A percentile compares a stretch with the other conserved stretches of the same genome.
These are phyloP conservation scores for Trisateles emortualis DNA, from an alignment of 2,888 invertebrate species.

Conservation along the genomic window DNA sequence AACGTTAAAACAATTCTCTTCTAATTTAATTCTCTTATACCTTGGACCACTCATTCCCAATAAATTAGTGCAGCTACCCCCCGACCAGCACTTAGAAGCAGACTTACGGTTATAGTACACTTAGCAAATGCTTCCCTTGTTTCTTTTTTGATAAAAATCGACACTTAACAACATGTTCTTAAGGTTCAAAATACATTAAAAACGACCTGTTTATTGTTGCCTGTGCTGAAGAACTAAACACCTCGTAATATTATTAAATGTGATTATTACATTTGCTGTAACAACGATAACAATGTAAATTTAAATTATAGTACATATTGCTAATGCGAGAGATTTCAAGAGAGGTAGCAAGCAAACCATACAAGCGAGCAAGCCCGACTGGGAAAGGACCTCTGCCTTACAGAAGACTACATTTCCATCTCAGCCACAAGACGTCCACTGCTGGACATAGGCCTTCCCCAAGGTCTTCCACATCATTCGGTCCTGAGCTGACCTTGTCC, in stretches of 20 bases:
- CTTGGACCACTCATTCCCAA: slow-evolving; percentile 41
- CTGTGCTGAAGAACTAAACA: not conserved
- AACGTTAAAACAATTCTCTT: too few species aligned
- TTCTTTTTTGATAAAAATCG: slow-evolving; percentile 12
- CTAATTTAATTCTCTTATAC: slow-evolving; percentile 10
- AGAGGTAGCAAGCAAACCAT: too few species aligned
- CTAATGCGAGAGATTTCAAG: too few species aligned
- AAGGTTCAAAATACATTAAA: not conserved
- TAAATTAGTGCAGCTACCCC: slow-evolving; percentile 65
- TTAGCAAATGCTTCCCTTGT: slow-evolving; percentile 32
- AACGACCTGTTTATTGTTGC: not conserved
- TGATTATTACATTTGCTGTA: not conserved
- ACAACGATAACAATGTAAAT: too few species aligned
- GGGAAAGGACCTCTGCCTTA: too few species aligned
- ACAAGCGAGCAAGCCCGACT: too few species aligned
- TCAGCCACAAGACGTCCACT: too few species aligned
- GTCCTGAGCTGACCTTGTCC: too few species aligned
- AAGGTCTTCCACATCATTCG: too few species aligned
- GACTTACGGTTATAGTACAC: slow-evolving; percentile 55
- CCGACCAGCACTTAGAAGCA: slow-evolving; percentile 57
- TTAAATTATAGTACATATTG: too few species aligned
- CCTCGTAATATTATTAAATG: not conserved
- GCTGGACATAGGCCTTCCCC: too few species aligned
- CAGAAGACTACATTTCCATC: too few species aligned
- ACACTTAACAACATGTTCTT: slow-evolving; percentile 11